These are phyloP conservation scores for Seladonia tumulorum DNA, from an alignment of 2,888 invertebrate genomes.

Conservation along the genomic window DNA sequence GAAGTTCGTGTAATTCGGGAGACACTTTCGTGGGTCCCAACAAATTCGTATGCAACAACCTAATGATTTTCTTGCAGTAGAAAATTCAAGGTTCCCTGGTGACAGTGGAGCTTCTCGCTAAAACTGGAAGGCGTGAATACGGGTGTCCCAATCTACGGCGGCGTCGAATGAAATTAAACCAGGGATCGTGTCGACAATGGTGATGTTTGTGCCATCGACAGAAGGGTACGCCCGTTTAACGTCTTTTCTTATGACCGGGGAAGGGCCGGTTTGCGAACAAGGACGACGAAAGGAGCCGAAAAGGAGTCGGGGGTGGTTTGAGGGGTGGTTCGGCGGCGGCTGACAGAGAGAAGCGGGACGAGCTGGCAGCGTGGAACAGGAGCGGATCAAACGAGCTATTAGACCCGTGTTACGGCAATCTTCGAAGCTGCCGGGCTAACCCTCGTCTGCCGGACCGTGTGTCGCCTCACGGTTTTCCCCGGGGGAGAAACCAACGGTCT, in stretches of 20 bases:
- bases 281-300: neutral
- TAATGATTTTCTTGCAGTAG: too few species aligned
- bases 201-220: constrained; percentile 46
- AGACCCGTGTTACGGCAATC: constrained; percentile 76
- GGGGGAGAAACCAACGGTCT: constrained; percentile 73
- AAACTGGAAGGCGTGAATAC: neutral
- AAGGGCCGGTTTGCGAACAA: constrained; percentile 24
- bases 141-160: neutral
- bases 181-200: constrained; percentile 41
- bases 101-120: neutral
- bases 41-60: too few species aligned
- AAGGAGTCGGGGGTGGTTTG: constrained; percentile 7
- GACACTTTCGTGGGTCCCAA: too few species aligned
- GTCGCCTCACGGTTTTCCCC: constrained; percentile 62
- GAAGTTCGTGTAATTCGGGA: too few species aligned
- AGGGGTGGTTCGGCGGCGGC: constrained; percentile 9
- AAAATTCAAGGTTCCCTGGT: neutral
- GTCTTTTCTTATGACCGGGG: constrained; percentile 56
- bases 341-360: constrained; percentile 44
- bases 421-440: constrained; percentile 65
- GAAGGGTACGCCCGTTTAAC: constrained; percentile 47
- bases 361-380: constrained; percentile 58
- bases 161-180: constrained; percentile 21
- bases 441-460: constrained; percentile 67
- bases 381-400: constrained; percentile 80